phyloP scores from a whole-genome alignment of 2,113 vertebrate species.

The Cepphus grylle region DNA sequence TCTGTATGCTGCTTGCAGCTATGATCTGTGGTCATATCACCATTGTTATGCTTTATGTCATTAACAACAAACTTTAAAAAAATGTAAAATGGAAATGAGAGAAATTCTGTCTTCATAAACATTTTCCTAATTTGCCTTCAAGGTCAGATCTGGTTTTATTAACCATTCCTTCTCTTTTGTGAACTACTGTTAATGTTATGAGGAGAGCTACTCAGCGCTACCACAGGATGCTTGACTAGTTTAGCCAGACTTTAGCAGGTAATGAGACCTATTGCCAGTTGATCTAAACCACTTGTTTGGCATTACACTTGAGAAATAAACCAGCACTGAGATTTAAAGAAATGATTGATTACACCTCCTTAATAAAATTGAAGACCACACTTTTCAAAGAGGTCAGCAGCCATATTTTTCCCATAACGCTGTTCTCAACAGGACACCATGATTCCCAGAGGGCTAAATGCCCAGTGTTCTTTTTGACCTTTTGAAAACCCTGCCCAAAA shows the following conservation, averaged over 20 bases:
- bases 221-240: background rate
- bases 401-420: no score
- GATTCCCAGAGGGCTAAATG: background rate
- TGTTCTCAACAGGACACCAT: no score
- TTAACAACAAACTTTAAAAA: background rate
- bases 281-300: background rate
- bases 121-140: background rate
- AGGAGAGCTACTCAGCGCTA: background rate
- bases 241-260: background rate
- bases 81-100: background rate
- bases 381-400: background rate
- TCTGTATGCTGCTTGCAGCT: background rate
- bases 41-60: background rate
- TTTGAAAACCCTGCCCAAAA: background rate
- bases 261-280: background rate
- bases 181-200: background rate
- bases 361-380: background rate
- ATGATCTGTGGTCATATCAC: background rate
- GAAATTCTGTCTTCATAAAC: background rate
- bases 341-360: background rate
- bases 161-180: background rate
- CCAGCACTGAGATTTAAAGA: background rate
- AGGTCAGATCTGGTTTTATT: background rate
- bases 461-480: background rate
- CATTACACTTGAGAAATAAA: background rate